Evolutionary conservation across 1,140 invertebrate genomes (phyloP).

Genomic region (Andricus grossulariae): DNA sequence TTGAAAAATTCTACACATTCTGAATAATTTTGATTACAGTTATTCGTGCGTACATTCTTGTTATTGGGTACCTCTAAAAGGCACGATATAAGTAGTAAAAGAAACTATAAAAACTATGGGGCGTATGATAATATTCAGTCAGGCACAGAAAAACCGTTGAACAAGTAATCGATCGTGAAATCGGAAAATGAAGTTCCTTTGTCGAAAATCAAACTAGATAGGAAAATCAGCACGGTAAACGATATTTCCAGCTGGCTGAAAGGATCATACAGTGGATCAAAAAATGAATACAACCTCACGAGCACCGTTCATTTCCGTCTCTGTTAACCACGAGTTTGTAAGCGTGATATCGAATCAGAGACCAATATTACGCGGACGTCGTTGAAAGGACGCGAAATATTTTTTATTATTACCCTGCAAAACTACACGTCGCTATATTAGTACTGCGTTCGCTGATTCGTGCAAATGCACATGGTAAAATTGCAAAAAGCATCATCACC

Average conservation of each 20-base stretch:
- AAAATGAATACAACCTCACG: not conserved
- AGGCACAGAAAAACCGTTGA: not conserved
- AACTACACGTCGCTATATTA: not conserved
- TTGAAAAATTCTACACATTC: too few species aligned
- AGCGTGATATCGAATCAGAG: not conserved
- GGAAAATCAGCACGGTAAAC: not conserved
- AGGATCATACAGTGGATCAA: not conserved
- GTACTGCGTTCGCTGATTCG: not conserved
- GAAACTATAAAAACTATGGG: not conserved
- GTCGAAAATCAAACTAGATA: constrained; percentile 9
- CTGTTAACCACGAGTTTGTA: not conserved
- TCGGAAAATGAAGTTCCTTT: constrained; percentile 11
- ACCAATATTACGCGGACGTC: not conserved
- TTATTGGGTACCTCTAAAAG: not conserved
- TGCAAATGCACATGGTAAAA: not conserved
- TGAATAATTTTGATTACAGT: too few species aligned
- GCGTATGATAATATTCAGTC: not conserved
- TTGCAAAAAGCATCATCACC: not conserved
- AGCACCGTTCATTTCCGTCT: not conserved
- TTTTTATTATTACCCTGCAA: not conserved
- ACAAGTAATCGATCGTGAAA: constrained; percentile 7
- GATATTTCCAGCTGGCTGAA: constrained; percentile 11
- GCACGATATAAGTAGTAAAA: not conserved
- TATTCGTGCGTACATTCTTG: not conserved
- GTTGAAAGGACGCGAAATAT: not conserved